phyloP scores from a whole-genome alignment of 1,140 invertebrate genomes.

The Aleiodes sp. region DNA sequence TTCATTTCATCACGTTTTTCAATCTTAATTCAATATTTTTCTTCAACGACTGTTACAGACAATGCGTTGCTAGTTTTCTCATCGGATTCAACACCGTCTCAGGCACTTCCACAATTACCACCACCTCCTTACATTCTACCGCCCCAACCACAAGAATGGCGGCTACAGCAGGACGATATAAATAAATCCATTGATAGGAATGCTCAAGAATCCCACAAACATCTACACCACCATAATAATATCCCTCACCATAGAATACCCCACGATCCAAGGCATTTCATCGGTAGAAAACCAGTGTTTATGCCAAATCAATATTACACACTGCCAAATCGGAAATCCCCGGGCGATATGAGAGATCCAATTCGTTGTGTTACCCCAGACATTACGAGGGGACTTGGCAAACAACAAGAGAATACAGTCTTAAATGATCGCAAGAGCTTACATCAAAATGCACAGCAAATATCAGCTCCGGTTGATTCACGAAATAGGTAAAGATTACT shows the following conservation, averaged over 20 bases:
- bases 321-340: conserved; percentile 54
- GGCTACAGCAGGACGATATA: conserved; percentile 39
- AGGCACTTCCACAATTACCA: conserved; percentile 46
- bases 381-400: conserved; percentile 65
- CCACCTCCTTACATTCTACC: conserved; percentile 52
- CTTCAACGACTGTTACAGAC: conserved; percentile 54
- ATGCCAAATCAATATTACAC: conserved; percentile 55
- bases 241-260: conserved; percentile 29
- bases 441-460: conserved; percentile 38
- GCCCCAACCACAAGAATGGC: conserved; percentile 38
- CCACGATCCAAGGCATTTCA: not conserved
- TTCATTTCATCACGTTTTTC: too few species aligned
- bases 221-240: conserved; percentile 26
- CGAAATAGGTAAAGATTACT: conserved; percentile 52
- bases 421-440: conserved; percentile 48
- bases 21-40: not conserved
- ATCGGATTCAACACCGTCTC: conserved; percentile 47
- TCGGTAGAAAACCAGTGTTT: conserved; percentile 27
- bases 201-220: conserved; percentile 35
- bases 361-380: conserved; percentile 70
- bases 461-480: conserved; percentile 45
- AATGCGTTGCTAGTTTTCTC: conserved; percentile 52
- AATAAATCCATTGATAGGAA: not conserved
- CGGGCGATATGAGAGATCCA: conserved; percentile 53
- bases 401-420: conserved; percentile 51